Evolutionary conservation across 2,888 invertebrate species (phyloP), one percentile per base, ranked within the genome.

Genomic region (Epirrhoe alternata): DNA sequence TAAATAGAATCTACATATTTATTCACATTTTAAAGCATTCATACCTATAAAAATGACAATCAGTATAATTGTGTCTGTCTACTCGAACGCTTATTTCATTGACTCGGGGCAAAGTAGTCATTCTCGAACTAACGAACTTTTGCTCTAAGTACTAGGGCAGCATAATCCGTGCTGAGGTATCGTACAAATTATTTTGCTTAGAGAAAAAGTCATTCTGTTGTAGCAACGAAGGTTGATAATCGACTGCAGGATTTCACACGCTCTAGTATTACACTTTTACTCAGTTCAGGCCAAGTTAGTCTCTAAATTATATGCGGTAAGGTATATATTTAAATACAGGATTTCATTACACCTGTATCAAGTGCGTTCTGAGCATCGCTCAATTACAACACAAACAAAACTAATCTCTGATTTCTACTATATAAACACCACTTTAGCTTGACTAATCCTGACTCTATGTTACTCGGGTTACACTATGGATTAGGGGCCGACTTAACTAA

Each of bases 401-500:
- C 42, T 66, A 68, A 68, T 64, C 68, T 57, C 50, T 72, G 45
- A 47, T 5, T 0, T 1, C 42, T 50, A 17, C 17, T 45, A 10
- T 6, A 55, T 58, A 72, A 66, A 61, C 50, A n/a, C 64, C 55
- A 64, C 30, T 69, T 64, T 64, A 52, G 64, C 60, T 60, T 71
- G 63, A 50, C 53, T 69, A 62, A 67, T 71, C 67, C 47, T 6
- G 17, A 35, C 52, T 61, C 38, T 17, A 14, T 53, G 38, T 35
- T 42, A 52, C 60, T 45, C 55, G 52, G 63, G 61, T 70, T 67
- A 47, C 64, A 38, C 33, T 59, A 56, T 68, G 71, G 70, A 72
- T 70, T 70, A 70, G 59, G 63, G 53, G 58, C 70, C 72, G 77
- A 74, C 75, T 78, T 77, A 72, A 74, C 71, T 68, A 70, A 73